Base-by-base conservation (phyloP, 2,888 invertebrate genomes). In the Myopa tessellatipennis region DNA sequence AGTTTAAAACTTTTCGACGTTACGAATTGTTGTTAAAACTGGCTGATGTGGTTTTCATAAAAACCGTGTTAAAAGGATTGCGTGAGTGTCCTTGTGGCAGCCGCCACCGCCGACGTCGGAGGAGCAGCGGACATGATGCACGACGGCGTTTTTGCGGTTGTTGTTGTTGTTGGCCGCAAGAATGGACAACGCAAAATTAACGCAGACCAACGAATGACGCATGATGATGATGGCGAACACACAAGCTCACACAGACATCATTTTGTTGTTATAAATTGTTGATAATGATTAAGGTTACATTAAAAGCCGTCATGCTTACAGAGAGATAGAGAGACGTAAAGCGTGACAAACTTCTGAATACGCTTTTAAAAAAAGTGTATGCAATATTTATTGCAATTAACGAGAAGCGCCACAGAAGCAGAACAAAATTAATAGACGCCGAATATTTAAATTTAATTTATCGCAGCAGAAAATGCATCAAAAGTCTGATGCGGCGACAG, bases 301-400 rank as follows among this genome's bases (percentile, higher is more conserved):
- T 71, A 71, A 71, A 71, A 36, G 14, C n/a, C 5, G 40, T 10
- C 70, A 55, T 45, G 55, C 16, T 52, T 14, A 6, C 8, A 7
- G 40, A 60, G 14, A 8, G 12, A 71, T 34, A 38, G 50, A 36
- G 34, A 12, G 50, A 14, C 52, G 16, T 16, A n/a, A 70, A 8
- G 50, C 26, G 50, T 18, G 69, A 50, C 50, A 55, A 36, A 40
- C 40, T 67, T 38, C 40, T 67, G n/a, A 50, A 18, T 70, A 50
- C 70, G 50, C 55, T 55, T 34, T 12, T 58, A 68, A 71, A 71
- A 71, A 70, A 70, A 8, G 1, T 26, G 26, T 26, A 50, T 55
- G 1, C 55, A 34, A 16, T n/a, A 50, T 52, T 74, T 74, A 63
- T 34, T 74, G 50, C 52, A 74, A 74, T 74, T 74, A 74, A 74